Evolutionary conservation across 2,113 vertebrate genomes (phyloP).

Genomic region (Isichthys henryi): DNA sequence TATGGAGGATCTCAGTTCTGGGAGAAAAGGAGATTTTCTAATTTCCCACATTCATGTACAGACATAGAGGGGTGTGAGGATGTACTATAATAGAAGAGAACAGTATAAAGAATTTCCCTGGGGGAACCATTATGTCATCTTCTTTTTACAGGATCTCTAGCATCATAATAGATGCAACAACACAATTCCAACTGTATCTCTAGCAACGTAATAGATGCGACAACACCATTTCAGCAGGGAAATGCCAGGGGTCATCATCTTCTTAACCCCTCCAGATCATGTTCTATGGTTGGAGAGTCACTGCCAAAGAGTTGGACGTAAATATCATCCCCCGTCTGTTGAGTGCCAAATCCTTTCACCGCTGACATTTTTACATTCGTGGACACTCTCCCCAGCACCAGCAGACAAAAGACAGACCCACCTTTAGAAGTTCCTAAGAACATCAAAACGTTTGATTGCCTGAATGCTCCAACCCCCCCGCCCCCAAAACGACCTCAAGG

Average conservation of each 20-base stretch:
- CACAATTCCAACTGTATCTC: background rate
- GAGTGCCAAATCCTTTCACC: background rate
- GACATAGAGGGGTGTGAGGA: background rate
- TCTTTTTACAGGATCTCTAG: background rate
- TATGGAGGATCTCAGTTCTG: background rate
- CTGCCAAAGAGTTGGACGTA: background rate
- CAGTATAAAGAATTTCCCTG: background rate
- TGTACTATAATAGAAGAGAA: background rate
- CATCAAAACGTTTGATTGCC: background rate
- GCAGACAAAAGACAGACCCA: background rate
- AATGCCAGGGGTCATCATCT: background rate
- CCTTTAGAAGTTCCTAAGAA: background rate
- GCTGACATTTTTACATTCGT: conserved; percentile 14
- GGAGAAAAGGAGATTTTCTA: background rate
- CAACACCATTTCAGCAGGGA: background rate
- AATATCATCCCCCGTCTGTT: background rate
- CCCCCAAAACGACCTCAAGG: background rate
- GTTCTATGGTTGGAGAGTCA: background rate
- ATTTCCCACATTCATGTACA: background rate
- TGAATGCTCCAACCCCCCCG: background rate
- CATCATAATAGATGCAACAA: background rate
- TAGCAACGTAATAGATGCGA: background rate
- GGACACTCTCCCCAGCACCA: background rate
- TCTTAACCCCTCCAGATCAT: background rate
- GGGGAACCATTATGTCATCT: background rate